These are phyloP conservation scores for Beris morrisii DNA, from an alignment of 2,888 invertebrate genomes.

Conservation along the genomic window DNA sequence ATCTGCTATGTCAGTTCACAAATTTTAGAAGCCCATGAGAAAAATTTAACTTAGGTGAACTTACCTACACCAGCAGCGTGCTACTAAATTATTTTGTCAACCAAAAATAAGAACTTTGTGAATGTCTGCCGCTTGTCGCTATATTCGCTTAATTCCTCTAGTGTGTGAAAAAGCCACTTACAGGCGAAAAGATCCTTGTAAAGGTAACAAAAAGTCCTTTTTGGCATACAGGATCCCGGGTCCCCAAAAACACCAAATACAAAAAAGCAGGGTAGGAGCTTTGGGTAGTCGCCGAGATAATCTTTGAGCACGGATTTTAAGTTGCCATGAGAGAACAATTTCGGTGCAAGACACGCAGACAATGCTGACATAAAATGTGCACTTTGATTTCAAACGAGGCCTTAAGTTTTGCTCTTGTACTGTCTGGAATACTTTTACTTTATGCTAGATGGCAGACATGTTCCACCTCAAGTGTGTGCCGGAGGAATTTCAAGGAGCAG, in stretches of 20 bases:
- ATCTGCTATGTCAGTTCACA: no score
- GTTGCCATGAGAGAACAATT: background rate
- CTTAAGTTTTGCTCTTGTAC: slow-evolving; percentile 6
- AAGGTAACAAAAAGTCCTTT: background rate
- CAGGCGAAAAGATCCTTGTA: no score
- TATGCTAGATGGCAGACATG: slow-evolving; percentile 6
- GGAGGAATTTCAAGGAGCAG: slow-evolving; percentile 8
- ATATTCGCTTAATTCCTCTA: no score
- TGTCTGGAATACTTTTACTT: slow-evolving; percentile 20
- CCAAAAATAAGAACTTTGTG: no score
- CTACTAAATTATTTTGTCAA: no score
- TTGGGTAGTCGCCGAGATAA: slow-evolving; percentile 1
- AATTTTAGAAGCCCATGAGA: no score
- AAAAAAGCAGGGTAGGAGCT: slow-evolving; percentile 1
- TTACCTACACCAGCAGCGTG: no score
- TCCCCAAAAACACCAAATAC: background rate
- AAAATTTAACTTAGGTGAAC: no score
- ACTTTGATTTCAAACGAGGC: slow-evolving; percentile 10
- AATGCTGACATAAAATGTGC: background rate
- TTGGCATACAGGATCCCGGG: background rate
- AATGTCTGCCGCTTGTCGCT: no score
- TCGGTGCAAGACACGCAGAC: background rate
- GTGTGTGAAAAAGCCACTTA: no score
- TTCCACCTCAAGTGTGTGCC: slow-evolving; percentile 2
- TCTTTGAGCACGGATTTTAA: slow-evolving; percentile 14